Percentiles rank a stretch among this genome's conserved stretches.
Conservation (phyloP, 92 coral and sea anemone species). For the Parazoanthus atlanticus region DNA sequence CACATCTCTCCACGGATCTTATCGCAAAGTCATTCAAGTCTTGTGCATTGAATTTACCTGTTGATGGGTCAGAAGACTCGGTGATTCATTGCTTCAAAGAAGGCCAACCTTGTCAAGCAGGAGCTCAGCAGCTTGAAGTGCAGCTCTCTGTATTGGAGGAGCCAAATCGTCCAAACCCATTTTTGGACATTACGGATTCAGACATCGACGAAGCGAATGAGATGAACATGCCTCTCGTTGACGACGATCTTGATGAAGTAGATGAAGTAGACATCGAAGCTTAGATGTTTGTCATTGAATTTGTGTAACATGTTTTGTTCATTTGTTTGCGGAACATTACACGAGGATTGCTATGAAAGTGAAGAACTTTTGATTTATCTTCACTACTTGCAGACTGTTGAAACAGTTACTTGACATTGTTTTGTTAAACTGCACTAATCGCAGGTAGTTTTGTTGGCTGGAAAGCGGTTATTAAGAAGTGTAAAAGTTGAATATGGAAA, state of each 20-base stretch:
- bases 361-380: too few relatives aligned
- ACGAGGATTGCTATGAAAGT: too few relatives aligned
- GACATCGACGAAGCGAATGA: background rate
- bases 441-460: too few relatives aligned
- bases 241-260: background rate
- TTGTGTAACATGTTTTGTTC: too few relatives aligned
- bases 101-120: conserved; percentile 28
- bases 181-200: conserved; percentile 2
- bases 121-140: background rate
- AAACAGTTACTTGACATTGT: too few relatives aligned
- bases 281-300: too few relatives aligned
- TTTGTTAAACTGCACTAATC: too few relatives aligned
- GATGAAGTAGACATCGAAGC: background rate
- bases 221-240: background rate
- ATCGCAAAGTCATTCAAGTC: background rate
- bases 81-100: conserved; percentile 12
- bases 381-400: too few relatives aligned
- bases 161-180: conserved; percentile 2
- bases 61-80: conserved; percentile 3
- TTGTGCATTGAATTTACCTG: background rate
- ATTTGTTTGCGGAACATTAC: too few relatives aligned
- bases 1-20: conserved; percentile 4
- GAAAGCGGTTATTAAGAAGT: too few relatives aligned
- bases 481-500: too few relatives aligned
- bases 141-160: conserved; percentile 19